phyloP scores from a whole-genome alignment of 2,888 invertebrate genomes.

The Epinotia bilunana region DNA sequence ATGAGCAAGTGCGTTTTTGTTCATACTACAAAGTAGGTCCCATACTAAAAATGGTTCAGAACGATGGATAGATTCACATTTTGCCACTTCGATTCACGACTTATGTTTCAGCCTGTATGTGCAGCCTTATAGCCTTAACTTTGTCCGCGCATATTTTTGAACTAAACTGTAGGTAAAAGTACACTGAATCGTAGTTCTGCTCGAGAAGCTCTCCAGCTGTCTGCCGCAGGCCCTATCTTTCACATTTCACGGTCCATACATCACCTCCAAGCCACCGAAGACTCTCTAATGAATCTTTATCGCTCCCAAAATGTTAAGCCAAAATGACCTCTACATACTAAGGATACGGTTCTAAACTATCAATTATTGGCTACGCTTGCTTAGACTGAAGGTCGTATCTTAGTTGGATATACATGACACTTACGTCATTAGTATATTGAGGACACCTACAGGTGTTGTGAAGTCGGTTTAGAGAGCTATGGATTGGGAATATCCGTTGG shows the following conservation, averaged over 20 bases:
- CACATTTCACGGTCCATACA: conserved; percentile 71
- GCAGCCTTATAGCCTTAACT: no score
- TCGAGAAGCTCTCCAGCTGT: conserved; percentile 2
- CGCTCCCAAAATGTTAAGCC: conserved; percentile 66
- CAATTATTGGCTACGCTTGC: neutral
- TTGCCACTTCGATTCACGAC: no score
- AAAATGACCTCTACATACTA: conserved; percentile 62
- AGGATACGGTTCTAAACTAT: conserved; percentile 51
- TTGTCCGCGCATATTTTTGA: no score
- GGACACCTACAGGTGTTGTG: conserved; percentile 69
- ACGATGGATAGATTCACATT: no score
- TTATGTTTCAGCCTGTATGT: no score
- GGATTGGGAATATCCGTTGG: conserved; percentile 31
- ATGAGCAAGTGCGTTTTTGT: no score
- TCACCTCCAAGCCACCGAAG: conserved; percentile 73
- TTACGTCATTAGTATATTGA: neutral
- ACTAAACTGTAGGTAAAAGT: neutral
- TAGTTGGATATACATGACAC: neutral
- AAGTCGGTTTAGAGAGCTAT: conserved; percentile 57
- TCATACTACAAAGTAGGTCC: no score
- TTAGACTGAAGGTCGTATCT: neutral
- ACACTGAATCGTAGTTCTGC: neutral
- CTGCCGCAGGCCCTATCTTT: conserved; percentile 54
- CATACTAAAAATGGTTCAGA: no score
- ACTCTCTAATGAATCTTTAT: conserved; percentile 81